These are phyloP conservation scores for Girardinus metallicus DNA, from an alignment of 2,797 vertebrate species.

Conservation along the genomic window DNA sequence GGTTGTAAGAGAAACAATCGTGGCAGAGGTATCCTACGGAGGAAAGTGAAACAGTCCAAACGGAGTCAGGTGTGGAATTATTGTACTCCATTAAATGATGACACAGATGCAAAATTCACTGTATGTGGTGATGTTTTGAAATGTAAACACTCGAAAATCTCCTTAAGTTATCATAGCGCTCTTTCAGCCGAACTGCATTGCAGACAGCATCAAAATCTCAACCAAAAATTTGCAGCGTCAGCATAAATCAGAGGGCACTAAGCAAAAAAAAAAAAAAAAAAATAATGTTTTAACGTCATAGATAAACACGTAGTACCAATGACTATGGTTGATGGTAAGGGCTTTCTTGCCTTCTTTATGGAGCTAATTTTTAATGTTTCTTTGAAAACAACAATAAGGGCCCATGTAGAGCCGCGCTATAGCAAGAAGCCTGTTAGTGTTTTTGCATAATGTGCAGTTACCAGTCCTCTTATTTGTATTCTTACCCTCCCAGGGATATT, in stretches of 20 bases:
- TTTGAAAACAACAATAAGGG: not conserved
- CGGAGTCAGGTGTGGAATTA: not conserved
- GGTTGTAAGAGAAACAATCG: not conserved
- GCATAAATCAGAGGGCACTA: not conserved
- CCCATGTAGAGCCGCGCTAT: not conserved
- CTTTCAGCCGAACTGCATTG: not conserved
- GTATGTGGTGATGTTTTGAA: not conserved
- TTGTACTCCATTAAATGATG: not conserved
- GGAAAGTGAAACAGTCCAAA: not conserved
- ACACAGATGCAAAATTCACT: not conserved
- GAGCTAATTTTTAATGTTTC: not conserved
- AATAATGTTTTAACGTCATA: not conserved
- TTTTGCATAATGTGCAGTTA: not conserved
- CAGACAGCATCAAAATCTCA: not conserved
- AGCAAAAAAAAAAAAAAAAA: not conserved
- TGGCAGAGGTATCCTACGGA: not conserved
- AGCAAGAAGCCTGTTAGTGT: not conserved
- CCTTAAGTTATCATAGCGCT: not conserved
- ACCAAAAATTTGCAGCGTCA: not conserved
- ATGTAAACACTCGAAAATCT: not conserved
- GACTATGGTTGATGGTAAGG: not conserved
- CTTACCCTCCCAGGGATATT: not conserved
- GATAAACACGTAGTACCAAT: not conserved
- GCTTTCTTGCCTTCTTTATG: not conserved
- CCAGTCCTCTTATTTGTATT: not conserved